A percentile compares a stretch with the other conserved stretches of the same genome.
Conservation (phyloP, 2,888 invertebrate genomes). For the Branchinecta sandiegonensis region DNA sequence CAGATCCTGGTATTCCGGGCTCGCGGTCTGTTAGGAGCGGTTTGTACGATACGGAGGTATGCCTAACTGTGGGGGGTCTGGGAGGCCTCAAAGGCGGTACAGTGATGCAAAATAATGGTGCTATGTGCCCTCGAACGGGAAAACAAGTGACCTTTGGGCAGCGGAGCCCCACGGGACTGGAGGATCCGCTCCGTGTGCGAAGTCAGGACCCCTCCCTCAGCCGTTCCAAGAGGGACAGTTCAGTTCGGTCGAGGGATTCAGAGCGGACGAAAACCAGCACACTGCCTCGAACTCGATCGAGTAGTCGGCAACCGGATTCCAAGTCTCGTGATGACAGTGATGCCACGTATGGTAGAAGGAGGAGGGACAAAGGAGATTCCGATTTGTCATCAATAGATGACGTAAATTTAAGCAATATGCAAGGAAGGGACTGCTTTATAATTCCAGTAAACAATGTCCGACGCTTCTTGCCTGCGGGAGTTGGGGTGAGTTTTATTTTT, state of each 20-base stretch:
- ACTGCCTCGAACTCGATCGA: slow-evolving; percentile 14
- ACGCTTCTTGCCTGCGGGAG: slow-evolving; percentile 75
- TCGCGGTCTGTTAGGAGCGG: slow-evolving; percentile 24
- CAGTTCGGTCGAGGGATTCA: slow-evolving; percentile 13
- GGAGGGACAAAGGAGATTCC: slow-evolving; percentile 15
- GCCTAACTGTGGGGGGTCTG: slow-evolving; percentile 23
- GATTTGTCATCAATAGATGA: slow-evolving; percentile 21
- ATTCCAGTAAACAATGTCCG: slow-evolving; percentile 77
- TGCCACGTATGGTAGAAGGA: slow-evolving; percentile 10
- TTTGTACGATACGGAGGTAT: slow-evolving; percentile 24
- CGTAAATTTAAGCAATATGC: slow-evolving; percentile 22
- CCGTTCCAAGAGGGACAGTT: slow-evolving; percentile 13
- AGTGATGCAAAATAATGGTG: slow-evolving; percentile 19
- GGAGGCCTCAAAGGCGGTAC: slow-evolving; percentile 20
- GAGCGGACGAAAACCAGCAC: slow-evolving; percentile 20
- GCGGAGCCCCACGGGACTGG: slow-evolving; percentile 21
- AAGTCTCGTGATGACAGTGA: neutral
- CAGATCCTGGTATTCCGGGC: slow-evolving; percentile 18
- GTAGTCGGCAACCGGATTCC: slow-evolving; percentile 9
- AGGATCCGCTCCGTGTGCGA: slow-evolving; percentile 13
- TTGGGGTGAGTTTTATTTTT: slow-evolving; percentile 47
- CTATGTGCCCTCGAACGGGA: slow-evolving; percentile 20
- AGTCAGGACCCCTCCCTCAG: slow-evolving; percentile 12
- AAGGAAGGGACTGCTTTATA: slow-evolving; percentile 67
- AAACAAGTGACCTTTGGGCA: slow-evolving; percentile 24